These are phyloP conservation scores for Drosophila tsacasi DNA, from an alignment of 1,140 invertebrate genomes.

Conservation along the genomic window DNA sequence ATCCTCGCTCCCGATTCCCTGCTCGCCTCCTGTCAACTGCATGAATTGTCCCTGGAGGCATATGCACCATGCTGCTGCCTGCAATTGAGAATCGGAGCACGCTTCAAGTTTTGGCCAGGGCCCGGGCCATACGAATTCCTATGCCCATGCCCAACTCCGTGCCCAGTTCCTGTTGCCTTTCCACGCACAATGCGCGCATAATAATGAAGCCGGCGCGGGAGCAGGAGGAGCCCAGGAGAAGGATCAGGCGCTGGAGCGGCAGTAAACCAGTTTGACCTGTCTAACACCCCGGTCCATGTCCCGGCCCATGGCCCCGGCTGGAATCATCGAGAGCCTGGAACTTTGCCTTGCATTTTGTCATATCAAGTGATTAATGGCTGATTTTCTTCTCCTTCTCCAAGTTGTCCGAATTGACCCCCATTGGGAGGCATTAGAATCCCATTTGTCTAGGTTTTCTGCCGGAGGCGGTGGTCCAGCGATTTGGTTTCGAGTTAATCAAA, in stretches of 20 bases:
- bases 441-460: slow-evolving; percentile 46
- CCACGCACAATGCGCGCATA: slow-evolving; percentile 81
- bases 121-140: slow-evolving; percentile 65
- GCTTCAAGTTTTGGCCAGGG: slow-evolving; percentile 68
- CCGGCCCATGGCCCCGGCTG: neutral
- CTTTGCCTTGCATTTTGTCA: slow-evolving; percentile 72
- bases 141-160: slow-evolving; percentile 47
- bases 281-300: slow-evolving; percentile 24
- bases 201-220: slow-evolving; percentile 59
- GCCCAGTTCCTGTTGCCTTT: slow-evolving; percentile 73
- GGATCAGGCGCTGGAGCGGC: slow-evolving; percentile 46
- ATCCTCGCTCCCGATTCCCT: neutral
- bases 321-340: slow-evolving; percentile 4
- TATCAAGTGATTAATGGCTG: slow-evolving; percentile 73
- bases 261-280: slow-evolving; percentile 65
- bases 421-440: slow-evolving; percentile 66
- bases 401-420: slow-evolving; percentile 33
- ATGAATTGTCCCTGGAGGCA: slow-evolving; percentile 77
- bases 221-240: slow-evolving; percentile 12
- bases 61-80: slow-evolving; percentile 63
- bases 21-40: slow-evolving; percentile 32
- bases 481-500: slow-evolving; percentile 29
- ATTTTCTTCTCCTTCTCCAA: slow-evolving; percentile 45
- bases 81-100: slow-evolving; percentile 83
- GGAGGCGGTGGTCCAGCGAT: neutral